phyloP scores from a whole-genome alignment of 2,888 invertebrate species.

The Arge pagana region DNA sequence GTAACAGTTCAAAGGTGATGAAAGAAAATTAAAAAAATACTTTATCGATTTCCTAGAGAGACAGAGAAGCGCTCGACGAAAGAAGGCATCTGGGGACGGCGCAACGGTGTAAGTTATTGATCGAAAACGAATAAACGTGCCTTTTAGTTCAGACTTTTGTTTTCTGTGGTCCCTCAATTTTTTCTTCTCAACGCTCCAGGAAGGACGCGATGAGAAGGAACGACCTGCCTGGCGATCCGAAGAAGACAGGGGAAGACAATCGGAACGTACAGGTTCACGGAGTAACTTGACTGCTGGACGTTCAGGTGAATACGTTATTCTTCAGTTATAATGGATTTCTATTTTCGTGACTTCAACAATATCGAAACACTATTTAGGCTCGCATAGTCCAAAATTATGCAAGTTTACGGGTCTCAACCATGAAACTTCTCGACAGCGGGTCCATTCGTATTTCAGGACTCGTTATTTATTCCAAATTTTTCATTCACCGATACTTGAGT shows the following conservation, averaged over 20 bases:
- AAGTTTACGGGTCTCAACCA: no score
- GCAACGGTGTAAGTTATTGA: slow-evolving; percentile 46
- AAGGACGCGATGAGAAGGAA: slow-evolving; percentile 47
- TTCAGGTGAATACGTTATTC: slow-evolving; percentile 38
- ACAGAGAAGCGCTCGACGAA: slow-evolving; percentile 39
- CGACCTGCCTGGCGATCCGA: slow-evolving; percentile 47
- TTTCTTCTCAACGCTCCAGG: slow-evolving; percentile 36
- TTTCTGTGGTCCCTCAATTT: neutral
- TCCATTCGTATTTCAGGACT: no score
- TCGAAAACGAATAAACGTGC: slow-evolving; percentile 4
- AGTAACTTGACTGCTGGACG: slow-evolving; percentile 37
- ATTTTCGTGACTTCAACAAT: no score
- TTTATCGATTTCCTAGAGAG: slow-evolving; percentile 37
- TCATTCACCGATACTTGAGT: no score
- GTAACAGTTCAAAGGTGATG: no score
- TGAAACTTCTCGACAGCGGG: no score
- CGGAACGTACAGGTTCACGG: slow-evolving; percentile 37
- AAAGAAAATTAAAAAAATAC: no score
- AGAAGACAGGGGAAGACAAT: slow-evolving; percentile 42
- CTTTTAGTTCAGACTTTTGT: neutral
- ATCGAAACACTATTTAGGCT: no score
- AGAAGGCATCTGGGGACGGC: slow-evolving; percentile 46
- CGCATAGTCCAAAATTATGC: no score
- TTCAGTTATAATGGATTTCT: neutral
- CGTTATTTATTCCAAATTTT: no score